phyloP scores from a whole-genome alignment of 2,888 invertebrate species.

The Caenorhabditis panamensis region DNA sequence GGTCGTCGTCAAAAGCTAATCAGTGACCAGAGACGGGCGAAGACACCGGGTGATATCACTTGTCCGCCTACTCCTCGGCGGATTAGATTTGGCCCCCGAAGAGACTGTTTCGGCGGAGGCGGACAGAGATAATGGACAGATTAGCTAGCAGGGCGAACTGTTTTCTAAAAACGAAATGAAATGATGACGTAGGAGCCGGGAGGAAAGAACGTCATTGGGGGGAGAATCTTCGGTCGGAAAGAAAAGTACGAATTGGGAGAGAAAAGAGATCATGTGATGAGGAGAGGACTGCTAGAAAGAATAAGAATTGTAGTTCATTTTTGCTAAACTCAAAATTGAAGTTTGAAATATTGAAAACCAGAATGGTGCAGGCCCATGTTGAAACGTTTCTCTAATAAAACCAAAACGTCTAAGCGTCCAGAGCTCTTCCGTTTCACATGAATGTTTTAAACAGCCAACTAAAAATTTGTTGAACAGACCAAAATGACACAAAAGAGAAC shows the following conservation, averaged over 20 bases:
- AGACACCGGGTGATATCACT: slow-evolving; percentile 41
- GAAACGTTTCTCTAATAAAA: no score
- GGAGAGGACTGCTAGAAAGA: background rate
- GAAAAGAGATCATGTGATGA: slow-evolving; percentile 8
- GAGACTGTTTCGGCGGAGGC: slow-evolving; percentile 32
- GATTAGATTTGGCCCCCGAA: slow-evolving; percentile 34
- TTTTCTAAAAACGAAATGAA: slow-evolving; percentile 3
- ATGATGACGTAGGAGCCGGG: slow-evolving; percentile 1
- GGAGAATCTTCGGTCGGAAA: background rate
- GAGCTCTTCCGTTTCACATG: background rate
- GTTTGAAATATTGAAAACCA: no score
- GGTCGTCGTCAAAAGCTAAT: slow-evolving; percentile 48
- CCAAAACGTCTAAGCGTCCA: no score
- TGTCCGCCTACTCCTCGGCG: slow-evolving; percentile 56
- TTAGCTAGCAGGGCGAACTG: slow-evolving; percentile 14
- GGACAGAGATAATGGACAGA: slow-evolving; percentile 8
- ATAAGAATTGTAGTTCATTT: no score
- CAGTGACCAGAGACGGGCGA: slow-evolving; percentile 32
- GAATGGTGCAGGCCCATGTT: no score
- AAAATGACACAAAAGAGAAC: background rate
- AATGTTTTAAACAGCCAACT: background rate
- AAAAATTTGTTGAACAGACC: no score
- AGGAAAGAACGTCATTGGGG: background rate
- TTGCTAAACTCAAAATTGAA: no score
- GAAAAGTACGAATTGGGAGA: background rate